Evolutionary conservation across 2,888 invertebrate species (phyloP).

Genomic region (Boloria selene): DNA sequence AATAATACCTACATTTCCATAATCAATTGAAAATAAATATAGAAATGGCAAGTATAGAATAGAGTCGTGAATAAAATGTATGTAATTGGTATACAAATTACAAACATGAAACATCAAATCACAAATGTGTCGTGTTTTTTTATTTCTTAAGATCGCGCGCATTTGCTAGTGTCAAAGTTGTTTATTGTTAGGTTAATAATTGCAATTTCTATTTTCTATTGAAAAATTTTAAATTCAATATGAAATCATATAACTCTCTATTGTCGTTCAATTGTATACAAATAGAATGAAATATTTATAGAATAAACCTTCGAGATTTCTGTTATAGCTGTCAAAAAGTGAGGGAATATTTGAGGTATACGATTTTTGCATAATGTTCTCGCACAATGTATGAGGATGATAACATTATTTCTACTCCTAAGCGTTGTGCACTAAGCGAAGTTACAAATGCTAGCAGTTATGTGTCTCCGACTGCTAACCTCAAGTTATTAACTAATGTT

Average conservation of each 20-base stretch:
- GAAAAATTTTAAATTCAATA: conserved; percentile 10
- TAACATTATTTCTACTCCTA: conserved; percentile 77
- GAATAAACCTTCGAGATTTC: conserved; percentile 65
- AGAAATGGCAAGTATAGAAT: too few relatives aligned
- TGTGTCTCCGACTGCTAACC: conserved; percentile 86
- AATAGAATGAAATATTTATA: conserved; percentile 27
- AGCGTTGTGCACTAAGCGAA: conserved; percentile 80
- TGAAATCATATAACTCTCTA: not conserved
- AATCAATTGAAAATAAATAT: too few relatives aligned
- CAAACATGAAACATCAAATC: too few relatives aligned
- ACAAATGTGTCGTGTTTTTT: conserved; percentile 29
- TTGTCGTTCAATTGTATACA: not conserved
- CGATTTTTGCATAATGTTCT: conserved; percentile 75
- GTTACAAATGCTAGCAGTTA: conserved; percentile 79
- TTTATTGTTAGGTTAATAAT: conserved; percentile 71
- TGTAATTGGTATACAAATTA: conserved; percentile 7
- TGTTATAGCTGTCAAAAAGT: conserved; percentile 67
- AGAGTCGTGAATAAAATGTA: too few relatives aligned
- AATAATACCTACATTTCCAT: too few relatives aligned
- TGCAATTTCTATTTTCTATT: conserved; percentile 38
- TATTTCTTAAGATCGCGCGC: conserved; percentile 63
- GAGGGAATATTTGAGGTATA: conserved; percentile 70
- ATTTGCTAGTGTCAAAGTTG: conserved; percentile 71
- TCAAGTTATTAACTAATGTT: conserved; percentile 85
- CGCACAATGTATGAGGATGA: conserved; percentile 80